These are phyloP conservation scores for Notiomystis cincta DNA, from an alignment of 2,113 vertebrate species.

Conservation along the genomic window DNA sequence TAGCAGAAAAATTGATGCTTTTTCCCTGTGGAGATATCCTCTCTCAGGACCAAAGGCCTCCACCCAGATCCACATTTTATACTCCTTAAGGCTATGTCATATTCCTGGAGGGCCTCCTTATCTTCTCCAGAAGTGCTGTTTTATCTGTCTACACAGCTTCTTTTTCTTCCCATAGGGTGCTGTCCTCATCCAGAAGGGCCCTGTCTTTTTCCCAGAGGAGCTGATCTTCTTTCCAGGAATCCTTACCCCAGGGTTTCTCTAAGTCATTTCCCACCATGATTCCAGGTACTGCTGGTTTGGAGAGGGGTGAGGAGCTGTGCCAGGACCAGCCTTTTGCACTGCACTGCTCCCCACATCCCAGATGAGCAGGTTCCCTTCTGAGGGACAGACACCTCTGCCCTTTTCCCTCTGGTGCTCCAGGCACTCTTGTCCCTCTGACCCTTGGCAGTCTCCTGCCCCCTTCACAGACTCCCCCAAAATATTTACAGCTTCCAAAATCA, in stretches of 20 bases:
- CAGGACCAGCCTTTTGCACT: neutral
- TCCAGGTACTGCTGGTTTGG: neutral
- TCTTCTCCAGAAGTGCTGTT: slow-evolving; percentile 15
- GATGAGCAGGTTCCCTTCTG: neutral
- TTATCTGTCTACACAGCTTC: neutral
- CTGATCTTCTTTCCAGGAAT: neutral
- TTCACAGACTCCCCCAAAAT: neutral
- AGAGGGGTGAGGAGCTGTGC: neutral
- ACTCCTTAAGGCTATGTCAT: slow-evolving; percentile 8
- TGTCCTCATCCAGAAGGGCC: neutral
- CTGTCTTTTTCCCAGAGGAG: neutral
- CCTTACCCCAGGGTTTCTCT: neutral
- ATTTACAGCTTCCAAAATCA: neutral
- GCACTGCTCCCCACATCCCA: accelerated
- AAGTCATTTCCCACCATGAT: neutral
- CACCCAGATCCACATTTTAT: neutral
- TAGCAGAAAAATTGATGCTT: neutral
- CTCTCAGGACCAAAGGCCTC: neutral
- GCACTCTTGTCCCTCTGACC: neutral
- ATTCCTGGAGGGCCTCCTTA: slow-evolving; percentile 4
- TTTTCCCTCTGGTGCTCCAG: accelerated
- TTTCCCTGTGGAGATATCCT: neutral
- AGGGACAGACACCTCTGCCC: neutral
- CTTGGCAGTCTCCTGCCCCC: neutral
- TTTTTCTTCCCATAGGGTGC: neutral